phyloP scores from a whole-genome alignment of 2,113 vertebrate genomes.

The Phasianus colchicus region DNA sequence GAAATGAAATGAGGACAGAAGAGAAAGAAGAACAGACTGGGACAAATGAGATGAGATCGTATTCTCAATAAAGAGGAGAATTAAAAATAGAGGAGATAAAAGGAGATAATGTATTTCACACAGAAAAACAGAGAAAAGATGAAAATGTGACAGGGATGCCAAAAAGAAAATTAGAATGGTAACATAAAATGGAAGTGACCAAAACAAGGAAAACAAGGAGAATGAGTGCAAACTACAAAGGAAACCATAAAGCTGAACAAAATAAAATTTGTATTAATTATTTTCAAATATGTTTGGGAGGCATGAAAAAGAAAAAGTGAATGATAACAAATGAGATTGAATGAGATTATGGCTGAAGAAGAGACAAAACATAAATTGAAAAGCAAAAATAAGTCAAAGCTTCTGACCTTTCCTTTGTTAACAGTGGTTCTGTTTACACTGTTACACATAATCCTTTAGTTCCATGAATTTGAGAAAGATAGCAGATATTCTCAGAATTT shows the following conservation, averaged over 20 bases:
- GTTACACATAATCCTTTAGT: neutral
- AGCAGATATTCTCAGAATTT: neutral
- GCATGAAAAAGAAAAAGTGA: neutral
- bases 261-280: neutral
- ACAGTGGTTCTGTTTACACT: neutral
- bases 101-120: neutral
- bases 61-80: neutral
- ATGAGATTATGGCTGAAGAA: neutral
- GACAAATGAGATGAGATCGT: neutral
- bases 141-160: neutral
- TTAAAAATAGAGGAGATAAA: neutral
- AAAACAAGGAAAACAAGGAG: neutral
- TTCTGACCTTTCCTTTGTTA: neutral
- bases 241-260: neutral
- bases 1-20: neutral
- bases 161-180: neutral
- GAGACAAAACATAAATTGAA: neutral
- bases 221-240: neutral
- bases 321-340: neutral
- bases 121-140: neutral
- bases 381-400: neutral
- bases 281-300: neutral
- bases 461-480: neutral
- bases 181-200: neutral
- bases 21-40: neutral